phyloP scores from a whole-genome alignment of 2,113 vertebrate genomes.

The Melanerpes formicivorus region DNA sequence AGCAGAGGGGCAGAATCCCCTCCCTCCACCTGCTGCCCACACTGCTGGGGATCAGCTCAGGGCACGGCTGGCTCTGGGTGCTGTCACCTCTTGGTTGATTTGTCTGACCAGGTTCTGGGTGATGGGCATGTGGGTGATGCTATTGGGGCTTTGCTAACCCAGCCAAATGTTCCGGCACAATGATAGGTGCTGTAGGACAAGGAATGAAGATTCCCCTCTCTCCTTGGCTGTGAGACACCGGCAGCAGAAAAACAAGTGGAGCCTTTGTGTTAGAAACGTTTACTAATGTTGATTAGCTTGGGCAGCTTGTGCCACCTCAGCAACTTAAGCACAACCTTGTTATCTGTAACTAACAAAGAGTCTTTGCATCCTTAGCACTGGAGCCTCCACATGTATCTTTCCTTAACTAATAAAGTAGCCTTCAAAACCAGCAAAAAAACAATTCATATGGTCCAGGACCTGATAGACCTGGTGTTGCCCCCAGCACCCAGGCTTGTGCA shows the following conservation, averaged over 20 bases:
- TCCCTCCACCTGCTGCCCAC: not conserved
- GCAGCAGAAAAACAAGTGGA: not conserved
- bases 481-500: too few species aligned
- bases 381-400: too few species aligned
- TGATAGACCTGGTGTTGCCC: too few species aligned
- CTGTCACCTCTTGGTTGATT: not conserved
- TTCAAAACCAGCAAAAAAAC: too few species aligned
- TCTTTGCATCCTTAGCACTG: too few species aligned
- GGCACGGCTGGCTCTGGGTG: not conserved
- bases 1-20: not conserved
- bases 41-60: not conserved
- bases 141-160: accelerated
- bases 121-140: not conserved
- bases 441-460: too few species aligned
- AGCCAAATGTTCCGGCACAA: not conserved
- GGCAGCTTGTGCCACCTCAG: too few species aligned
- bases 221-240: not conserved
- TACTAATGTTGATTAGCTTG: too few species aligned
- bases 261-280: not conserved
- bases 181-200: not conserved
- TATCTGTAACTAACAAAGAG: too few species aligned
- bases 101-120: not conserved
- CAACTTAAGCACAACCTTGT: too few species aligned
- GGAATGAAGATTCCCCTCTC: not conserved
- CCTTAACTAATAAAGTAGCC: too few species aligned